These are phyloP conservation scores for Cyprinodon diabolis DNA, from an alignment of 2,797 vertebrate species.

Conservation along the genomic window DNA sequence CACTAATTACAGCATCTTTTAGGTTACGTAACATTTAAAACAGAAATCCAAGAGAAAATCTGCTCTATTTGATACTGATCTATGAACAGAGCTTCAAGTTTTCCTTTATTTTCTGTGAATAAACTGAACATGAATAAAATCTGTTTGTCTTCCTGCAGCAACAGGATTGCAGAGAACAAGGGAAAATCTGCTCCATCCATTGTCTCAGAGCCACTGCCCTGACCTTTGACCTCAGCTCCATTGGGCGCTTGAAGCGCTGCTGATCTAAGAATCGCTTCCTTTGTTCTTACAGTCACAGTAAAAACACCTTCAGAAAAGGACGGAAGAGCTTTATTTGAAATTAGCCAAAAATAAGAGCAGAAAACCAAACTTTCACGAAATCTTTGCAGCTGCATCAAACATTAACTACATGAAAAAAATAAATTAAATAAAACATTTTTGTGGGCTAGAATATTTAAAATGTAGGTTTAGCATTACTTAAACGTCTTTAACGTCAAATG, in stretches of 20 bases:
- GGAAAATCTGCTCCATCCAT: slow-evolving; percentile 67
- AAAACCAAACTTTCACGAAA: neutral
- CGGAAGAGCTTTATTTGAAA: slow-evolving; percentile 8
- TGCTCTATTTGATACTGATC: neutral
- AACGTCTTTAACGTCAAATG: neutral
- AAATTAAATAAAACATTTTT: neutral
- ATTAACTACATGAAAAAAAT: neutral
- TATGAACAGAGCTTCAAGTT: neutral
- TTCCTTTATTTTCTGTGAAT: neutral
- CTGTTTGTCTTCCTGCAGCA: neutral
- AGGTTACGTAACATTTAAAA: neutral
- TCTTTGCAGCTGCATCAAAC: neutral
- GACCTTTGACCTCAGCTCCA: slow-evolving; percentile 67
- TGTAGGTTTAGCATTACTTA: neutral
- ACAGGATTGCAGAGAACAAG: slow-evolving; percentile 11
- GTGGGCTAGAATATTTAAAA: neutral
- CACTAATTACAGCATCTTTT: neutral
- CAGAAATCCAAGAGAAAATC: neutral
- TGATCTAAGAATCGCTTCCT: slow-evolving; percentile 39
- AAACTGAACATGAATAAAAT: neutral
- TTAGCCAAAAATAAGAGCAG: neutral
- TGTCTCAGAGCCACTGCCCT: slow-evolving; percentile 59
- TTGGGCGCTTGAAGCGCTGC: slow-evolving; percentile 48
- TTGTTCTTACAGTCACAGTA: slow-evolving; percentile 34
- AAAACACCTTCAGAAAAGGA: slow-evolving; percentile 24